These are phyloP conservation scores for Pteruthius melanotis DNA, from an alignment of 2,113 vertebrate genomes.

Conservation along the genomic window DNA sequence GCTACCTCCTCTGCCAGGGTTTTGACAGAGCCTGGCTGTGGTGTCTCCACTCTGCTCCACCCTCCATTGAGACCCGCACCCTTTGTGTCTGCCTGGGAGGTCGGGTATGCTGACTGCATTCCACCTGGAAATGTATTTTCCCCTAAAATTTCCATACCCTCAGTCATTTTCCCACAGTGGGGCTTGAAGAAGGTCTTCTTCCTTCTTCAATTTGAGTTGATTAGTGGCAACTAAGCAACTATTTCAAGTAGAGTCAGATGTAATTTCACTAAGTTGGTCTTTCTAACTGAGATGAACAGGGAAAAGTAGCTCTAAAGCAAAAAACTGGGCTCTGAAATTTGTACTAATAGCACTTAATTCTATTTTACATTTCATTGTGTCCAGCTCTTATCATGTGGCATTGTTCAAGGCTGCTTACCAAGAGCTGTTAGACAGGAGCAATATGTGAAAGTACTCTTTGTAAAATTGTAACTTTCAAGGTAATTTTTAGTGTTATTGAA, in stretches of 20 bases:
- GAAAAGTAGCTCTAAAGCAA: background rate
- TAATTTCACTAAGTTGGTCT: background rate
- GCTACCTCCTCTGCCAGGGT: background rate
- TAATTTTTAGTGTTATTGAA: background rate
- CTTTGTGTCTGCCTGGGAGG: background rate
- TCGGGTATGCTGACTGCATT: background rate
- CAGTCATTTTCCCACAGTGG: background rate
- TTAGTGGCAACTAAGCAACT: background rate
- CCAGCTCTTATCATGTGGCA: background rate
- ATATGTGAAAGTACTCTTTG: background rate
- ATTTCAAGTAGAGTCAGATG: background rate
- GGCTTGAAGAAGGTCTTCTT: background rate
- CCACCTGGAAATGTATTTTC: background rate
- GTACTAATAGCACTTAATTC: background rate
- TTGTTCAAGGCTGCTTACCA: background rate
- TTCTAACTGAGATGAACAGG: background rate
- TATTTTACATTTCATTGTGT: background rate
- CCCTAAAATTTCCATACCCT: background rate
- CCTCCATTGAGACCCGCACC: background rate
- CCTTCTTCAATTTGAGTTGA: background rate
- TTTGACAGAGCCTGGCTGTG: background rate
- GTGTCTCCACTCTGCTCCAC: background rate
- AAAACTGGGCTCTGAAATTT: background rate
- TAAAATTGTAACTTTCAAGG: background rate
- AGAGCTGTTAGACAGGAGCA: background rate